Evolutionary conservation across 1,140 invertebrate species (phyloP), one percentile per base, ranked within the genome.

Genomic region (Apis dorsata): DNA sequence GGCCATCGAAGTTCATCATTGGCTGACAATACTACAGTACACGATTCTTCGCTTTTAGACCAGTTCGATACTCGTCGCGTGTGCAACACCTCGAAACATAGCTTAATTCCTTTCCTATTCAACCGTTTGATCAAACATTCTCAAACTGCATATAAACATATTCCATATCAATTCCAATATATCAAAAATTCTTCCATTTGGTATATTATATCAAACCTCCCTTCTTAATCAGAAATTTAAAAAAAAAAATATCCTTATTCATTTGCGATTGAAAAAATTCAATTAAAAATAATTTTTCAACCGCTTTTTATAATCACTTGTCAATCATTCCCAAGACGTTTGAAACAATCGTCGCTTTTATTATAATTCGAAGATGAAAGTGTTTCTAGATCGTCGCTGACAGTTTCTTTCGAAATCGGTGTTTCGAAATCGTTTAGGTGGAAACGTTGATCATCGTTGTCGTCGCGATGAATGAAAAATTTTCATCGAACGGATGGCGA

Each of bases 1-100:
- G 82, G 83, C n/a, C 80, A 34, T 24, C 21, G 68, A 84, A 80
- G 88, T 90, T 89, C 81, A 89, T 78, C 88, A 68, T 80, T 57
- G 74, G 15, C 8, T 53, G 59, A 21, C 73, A 55, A 86, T 86
- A n/a, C 44, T 55, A 15, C 19, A 66, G 51, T 55, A 3, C 49
- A 51, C 44, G 28, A 34, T 78, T 71, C 63, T 19, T 11, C n/a
- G 15, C 24, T 76, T 75, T 76, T 81, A 59, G 15, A 74, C 9
- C 49, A 44, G 66, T 71, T n/a, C 19, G 28, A 53, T 12, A 1
- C 11, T 76, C 57, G 24, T 19, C 15, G 59, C 74, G 49, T 19
- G 34, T 28, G 55, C 15, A 49, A 55, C 65, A 24, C 59, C 21
- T 49, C 55, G 34, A 19, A 53, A 44, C 21, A 11, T 5, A 4